Base-by-base conservation (phyloP, 2,888 invertebrate genomes). In the Ferdinandea cuprea region DNA sequence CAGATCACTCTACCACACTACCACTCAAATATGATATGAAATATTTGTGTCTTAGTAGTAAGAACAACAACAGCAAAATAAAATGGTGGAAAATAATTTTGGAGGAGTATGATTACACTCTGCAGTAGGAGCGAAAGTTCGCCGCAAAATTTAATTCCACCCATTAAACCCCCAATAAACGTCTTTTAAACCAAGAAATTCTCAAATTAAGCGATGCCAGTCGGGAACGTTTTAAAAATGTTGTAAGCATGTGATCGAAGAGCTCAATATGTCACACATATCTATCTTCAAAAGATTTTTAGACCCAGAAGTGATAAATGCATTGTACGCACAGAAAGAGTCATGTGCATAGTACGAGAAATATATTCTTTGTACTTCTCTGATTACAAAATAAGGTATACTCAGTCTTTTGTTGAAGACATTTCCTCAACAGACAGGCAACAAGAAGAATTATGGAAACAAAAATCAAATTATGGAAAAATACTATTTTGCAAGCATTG, bases 231-330 rank as follows among this genome's bases (percentile, higher is more conserved):
- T n/a, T n/a, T 42, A 19, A 7, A 9, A 15, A 9, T 28, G 42
- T 28, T 15, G 25, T 13, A 17, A 59, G 42, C 42, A 42, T n/a
- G 9, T 21, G 11, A 13, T 54, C 15, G 9, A 3, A 11, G 28
- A 54, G 11, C 35, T 35, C 17, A 7, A 28, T 1, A 11, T 32
- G 4, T 35, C 17, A 3, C 17, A 19, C 11, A 11, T 35, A 28
- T 25, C 15, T 5, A 56, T 56, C n/a, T 56, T 40, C n/a, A 56
- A 56, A 40, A 15, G 56, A 21, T 52, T 30, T 17, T 9, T 52
- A n/a, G 25, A 52, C 25, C 40, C 40, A 13, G 7, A 9, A 1
- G 40, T 56, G 7, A 1, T 56, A 21, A 56, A 56, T 13, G 56
- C 37, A 4, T 40, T 56, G 6, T 11, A 8, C 15, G 25, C 56